These are phyloP conservation scores for Gymnothorax reevesii DNA, from an alignment of 2,797 vertebrate species.

Conservation along the genomic window DNA sequence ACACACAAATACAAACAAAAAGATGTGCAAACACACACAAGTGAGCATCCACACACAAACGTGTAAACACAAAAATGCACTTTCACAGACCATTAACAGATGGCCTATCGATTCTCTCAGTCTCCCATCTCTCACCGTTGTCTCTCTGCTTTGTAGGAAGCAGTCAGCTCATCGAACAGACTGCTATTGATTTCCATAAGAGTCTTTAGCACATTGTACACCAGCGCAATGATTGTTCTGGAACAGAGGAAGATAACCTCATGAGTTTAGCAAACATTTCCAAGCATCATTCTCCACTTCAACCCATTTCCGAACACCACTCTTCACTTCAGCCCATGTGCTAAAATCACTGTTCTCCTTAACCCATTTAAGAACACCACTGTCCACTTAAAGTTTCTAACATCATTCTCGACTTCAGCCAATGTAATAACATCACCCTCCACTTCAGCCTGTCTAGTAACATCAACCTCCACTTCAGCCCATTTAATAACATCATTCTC, in stretches of 20 bases:
- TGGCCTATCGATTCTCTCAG: too few species aligned
- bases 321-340: too few species aligned
- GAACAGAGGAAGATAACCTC: conserved; percentile 14
- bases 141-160: conserved; percentile 92
- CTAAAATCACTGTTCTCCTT: too few species aligned
- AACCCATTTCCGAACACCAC: too few species aligned
- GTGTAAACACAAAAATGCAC: neutral
- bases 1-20: neutral
- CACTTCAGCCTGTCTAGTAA: too few species aligned
- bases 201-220: conserved; percentile 96
- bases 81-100: neutral
- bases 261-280: neutral
- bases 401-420: too few species aligned
- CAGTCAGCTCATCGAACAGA: conserved; percentile 92
- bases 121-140: conserved; percentile 75
- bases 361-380: too few species aligned
- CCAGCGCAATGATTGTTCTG: conserved; percentile 94
- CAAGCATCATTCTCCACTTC: too few species aligned
- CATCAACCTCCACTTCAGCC: too few species aligned
- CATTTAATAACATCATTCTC: too few species aligned
- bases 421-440: too few species aligned
- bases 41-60: neutral
- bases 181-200: conserved; percentile 98
- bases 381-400: too few species aligned
- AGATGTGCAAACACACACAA: neutral